phyloP scores from a whole-genome alignment of 2,888 invertebrate genomes.

The Eupelmus urozonus region DNA sequence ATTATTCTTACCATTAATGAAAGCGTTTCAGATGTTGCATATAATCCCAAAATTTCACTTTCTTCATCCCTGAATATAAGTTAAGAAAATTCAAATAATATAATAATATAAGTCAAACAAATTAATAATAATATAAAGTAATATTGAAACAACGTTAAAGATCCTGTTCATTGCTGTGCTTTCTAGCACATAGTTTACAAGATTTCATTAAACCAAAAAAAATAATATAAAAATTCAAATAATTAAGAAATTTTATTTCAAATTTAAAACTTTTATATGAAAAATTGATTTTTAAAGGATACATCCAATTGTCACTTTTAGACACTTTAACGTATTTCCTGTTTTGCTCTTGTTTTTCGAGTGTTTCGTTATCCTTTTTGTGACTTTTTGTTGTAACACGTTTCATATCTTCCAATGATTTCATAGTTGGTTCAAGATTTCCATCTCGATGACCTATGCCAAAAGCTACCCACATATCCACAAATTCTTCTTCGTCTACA shows the following conservation, averaged over 20 bases:
- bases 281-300: constrained; percentile 67
- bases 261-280: not conserved
- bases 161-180: too few species aligned
- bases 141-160: too few species aligned
- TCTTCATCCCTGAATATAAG: constrained; percentile 59
- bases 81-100: constrained; percentile 53
- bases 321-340: not conserved
- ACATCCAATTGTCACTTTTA: constrained; percentile 57
- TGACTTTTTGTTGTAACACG: constrained; percentile 58
- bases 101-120: too few species aligned
- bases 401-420: constrained; percentile 66
- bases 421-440: constrained; percentile 65
- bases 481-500: constrained; percentile 68
- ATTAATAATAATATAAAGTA: too few species aligned
- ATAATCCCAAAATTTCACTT: constrained; percentile 68
- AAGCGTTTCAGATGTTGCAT: constrained; percentile 59
- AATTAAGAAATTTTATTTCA: too few species aligned
- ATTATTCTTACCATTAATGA: constrained; percentile 46
- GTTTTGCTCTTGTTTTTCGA: constrained; percentile 14
- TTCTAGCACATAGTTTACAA: too few species aligned
- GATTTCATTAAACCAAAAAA: too few species aligned
- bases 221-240: too few species aligned
- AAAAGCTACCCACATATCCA: constrained; percentile 72
- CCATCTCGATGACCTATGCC: constrained; percentile 62
- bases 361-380: constrained; percentile 38